A percentile compares a stretch with the other conserved stretches of the same genome.
These are phyloP conservation scores for Amitus sp. DNA, from an alignment of 2,888 invertebrate species.

Conservation along the genomic window DNA sequence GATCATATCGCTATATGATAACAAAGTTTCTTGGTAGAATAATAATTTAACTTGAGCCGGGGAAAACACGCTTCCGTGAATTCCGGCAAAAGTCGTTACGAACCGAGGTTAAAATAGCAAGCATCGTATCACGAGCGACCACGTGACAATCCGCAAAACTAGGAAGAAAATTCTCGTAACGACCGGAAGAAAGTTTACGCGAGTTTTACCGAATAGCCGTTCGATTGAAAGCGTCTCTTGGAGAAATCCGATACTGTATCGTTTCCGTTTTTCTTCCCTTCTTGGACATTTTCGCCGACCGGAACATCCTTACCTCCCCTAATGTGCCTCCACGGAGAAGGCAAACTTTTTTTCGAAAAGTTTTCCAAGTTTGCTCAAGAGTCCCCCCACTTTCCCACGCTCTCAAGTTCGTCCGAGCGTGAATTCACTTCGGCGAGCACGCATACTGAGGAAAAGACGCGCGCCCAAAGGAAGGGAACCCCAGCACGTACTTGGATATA, in stretches of 20 bases:
- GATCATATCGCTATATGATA: too few species aligned
- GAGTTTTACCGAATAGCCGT: too few species aligned
- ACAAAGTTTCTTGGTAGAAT: too few species aligned
- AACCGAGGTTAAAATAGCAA: not conserved
- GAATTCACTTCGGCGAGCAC: slow-evolving; percentile 36
- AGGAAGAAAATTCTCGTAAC: slow-evolving; percentile 17
- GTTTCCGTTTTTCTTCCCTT: slow-evolving; percentile 15
- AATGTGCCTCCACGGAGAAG: slow-evolving; percentile 3
- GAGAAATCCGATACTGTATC: not conserved
- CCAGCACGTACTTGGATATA: too few species aligned
- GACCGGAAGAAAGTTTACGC: slow-evolving; percentile 12
- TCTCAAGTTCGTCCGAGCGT: slow-evolving; percentile 36
- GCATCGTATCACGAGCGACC: slow-evolving; percentile 4
- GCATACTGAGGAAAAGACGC: slow-evolving; percentile 12
- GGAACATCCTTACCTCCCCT: slow-evolving; percentile 11
- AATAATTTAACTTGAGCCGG: not conserved
- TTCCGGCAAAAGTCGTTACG: slow-evolving; percentile 1
- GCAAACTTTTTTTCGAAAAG: slow-evolving; percentile 28
- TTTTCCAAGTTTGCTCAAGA: slow-evolving; percentile 7
- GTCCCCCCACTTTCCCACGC: slow-evolving; percentile 30
- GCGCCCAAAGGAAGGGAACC: slow-evolving; percentile 22
- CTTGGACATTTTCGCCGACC: slow-evolving; percentile 3
- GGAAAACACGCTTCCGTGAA: slow-evolving; percentile 1
- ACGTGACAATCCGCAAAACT: slow-evolving; percentile 10
- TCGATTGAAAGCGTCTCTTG: slow-evolving; percentile 1